Base-by-base conservation (phyloP, 2,797 vertebrate genomes). In the Danio jaintianensis region DNA sequence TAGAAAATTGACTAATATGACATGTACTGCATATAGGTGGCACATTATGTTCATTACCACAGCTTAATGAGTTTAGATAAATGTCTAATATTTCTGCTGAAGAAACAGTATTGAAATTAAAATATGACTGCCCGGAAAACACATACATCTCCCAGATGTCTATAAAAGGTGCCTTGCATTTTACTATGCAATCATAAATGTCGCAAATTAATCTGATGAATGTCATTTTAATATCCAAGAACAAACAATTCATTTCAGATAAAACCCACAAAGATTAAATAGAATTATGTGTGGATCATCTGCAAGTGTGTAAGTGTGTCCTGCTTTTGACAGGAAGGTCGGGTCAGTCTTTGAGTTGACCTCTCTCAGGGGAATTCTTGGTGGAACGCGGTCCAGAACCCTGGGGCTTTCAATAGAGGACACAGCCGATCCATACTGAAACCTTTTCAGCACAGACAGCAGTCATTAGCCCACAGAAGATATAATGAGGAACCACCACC, bases 351-450 rank as follows among this genome's bases (percentile, higher is more conserved):
- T 64, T 16, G 40, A 78, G 45, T 36, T 45, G 50, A 70, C 58
- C 22, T 63, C 50, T 48, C 71, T 80, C 78, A 12, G 12, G 82
- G 52, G 82, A 77, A 45, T 56, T 59, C 52, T 73, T 71, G 43
- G 66, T 76, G 78, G 67, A 73, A 52, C 66, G 66, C 29, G 64
- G 40, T 72, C 78, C 20, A 70, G 43, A 70, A 67, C 78, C 67
- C 67, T 48, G 61, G 78, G 78, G 67, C 67, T 72, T 75, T 83
- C 72, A 56, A 77, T 38, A 80, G 67, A 80, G 59, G 73, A 80
- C 82, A 83, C 73, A 6, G 53, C 4, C 61, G 45, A 83, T 83
- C 82, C 52, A 83, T 77, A 83, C 59, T 67, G 67, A 40, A 80
- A 72, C 69, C 59, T 80, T 73, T 73, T 80, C 78, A 75, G 73